Evolutionary conservation across 2,797 vertebrate genomes (phyloP), one percentile per base, ranked within the genome.

Genomic region (Clarias fuscus): DNA sequence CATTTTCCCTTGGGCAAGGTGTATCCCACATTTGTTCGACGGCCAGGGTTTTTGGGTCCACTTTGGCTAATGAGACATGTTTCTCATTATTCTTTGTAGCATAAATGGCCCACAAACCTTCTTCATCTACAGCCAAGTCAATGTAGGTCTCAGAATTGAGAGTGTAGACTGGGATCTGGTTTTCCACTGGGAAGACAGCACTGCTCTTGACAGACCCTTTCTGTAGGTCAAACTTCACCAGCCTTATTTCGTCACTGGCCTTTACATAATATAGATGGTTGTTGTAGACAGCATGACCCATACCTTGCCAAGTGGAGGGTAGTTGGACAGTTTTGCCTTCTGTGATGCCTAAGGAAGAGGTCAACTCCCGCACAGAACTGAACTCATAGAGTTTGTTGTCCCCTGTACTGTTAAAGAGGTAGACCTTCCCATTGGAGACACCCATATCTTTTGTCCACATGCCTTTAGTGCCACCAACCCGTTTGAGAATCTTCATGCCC

Each of bases 21-120:
- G 98, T 98, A 91, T 99, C 98, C 98, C 98, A 99, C 95, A 96
- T 98, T 91, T 99, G 97, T 93, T 98, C 97, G 0, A 97, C 96
- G 91, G 96, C 96, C 92, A 99, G 93, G 0, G 96, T 96, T 88
- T 88, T 89, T 7, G 95, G 93, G 84, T 99, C 97, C 93, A 99
- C 91, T 92, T 99, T 99, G 61, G 98, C 98, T 91, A 99, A 88
- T 88, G 97, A 97, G 90, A 99, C 94, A 92, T 97, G 94, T 89
- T 93, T 95, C 86, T 97, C 97, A 0, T 96, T 97, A 83, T 98
- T 96, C 76, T 79, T 94, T 2, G 97, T 98, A 91, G 97, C 96
- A 0, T 98, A 99, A 90, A 99, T 94, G 22, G 96, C 97, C 98
- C 98, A 99, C 53, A 99, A 95, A 27, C 98, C 98, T 85, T 99